These are phyloP conservation scores for Lithophane ornitopus DNA, from an alignment of 2,888 invertebrate genomes.

Conservation along the genomic window DNA sequence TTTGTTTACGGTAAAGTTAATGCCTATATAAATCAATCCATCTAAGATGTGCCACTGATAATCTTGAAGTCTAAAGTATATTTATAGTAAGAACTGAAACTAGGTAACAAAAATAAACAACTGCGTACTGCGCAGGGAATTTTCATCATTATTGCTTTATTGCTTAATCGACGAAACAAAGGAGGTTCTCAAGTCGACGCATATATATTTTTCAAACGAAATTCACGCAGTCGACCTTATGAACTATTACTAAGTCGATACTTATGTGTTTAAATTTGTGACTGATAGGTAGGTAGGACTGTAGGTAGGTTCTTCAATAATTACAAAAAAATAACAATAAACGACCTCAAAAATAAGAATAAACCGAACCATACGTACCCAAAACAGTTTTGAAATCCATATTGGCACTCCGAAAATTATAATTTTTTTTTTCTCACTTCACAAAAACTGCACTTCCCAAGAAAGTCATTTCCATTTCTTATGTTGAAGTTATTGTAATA, in stretches of 20 bases:
- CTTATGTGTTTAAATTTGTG: too few relatives aligned
- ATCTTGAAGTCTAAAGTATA: too few relatives aligned
- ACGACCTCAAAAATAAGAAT: background rate
- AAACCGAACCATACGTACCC: slow-evolving; percentile 31
- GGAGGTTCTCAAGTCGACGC: background rate
- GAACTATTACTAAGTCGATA: background rate
- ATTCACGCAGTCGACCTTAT: too few relatives aligned
- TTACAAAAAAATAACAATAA: background rate
- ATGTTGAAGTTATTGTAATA: slow-evolving; percentile 8
- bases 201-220: background rate
- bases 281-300: too few relatives aligned
- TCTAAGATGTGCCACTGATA: background rate
- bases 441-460: slow-evolving; percentile 16
- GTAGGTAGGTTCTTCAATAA: background rate
- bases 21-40: background rate
- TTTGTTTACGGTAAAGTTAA: background rate
- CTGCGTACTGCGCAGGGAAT: too few relatives aligned
- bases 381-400: slow-evolving; percentile 49
- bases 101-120: background rate
- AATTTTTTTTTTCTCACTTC: slow-evolving; percentile 24
- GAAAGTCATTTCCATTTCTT: slow-evolving; percentile 13
- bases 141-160: background rate
- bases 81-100: background rate
- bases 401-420: background rate
- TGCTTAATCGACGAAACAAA: background rate